A percentile compares a stretch with the other conserved stretches of the same genome.
These are phyloP conservation scores for Cochlearius cochlearius DNA, from an alignment of 2,113 vertebrate species.

Conservation along the genomic window DNA sequence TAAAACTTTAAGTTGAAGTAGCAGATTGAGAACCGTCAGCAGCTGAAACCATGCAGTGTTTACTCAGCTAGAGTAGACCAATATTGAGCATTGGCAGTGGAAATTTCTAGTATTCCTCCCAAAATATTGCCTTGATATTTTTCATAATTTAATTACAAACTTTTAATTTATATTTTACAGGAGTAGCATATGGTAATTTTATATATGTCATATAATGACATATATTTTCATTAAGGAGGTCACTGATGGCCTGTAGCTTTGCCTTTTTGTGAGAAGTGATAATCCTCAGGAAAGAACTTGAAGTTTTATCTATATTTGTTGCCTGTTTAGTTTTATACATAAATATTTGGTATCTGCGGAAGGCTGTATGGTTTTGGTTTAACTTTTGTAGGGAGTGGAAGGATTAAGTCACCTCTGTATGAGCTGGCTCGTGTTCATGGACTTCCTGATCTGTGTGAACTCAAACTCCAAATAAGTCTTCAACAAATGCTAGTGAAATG, in stretches of 20 bases:
- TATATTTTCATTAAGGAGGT: not conserved
- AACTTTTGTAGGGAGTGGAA: not conserved
- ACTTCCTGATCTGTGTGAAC: not conserved
- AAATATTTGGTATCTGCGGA: not conserved
- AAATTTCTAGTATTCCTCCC: not conserved
- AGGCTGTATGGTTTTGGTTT: not conserved
- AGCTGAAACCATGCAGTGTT: not conserved
- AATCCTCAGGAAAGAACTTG: not conserved
- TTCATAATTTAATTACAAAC: not conserved
- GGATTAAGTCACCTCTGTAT: not conserved
- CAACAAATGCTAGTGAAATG: not conserved
- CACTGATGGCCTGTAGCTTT: not conserved
- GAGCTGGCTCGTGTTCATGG: not conserved
- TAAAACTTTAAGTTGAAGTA: not conserved
- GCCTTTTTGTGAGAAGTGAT: not conserved
- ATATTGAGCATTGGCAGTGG: not conserved
- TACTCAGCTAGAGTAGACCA: not conserved
- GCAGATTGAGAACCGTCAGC: not conserved
- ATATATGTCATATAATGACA: not conserved
- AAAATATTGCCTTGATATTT: not conserved
- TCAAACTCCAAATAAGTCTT: not conserved
- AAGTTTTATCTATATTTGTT: not conserved
- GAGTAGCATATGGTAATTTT: not conserved
- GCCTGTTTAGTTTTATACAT: not conserved
- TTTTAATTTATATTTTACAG: not conserved